phyloP scores from a whole-genome alignment of 2,888 invertebrate genomes.

The Nephrotoma guestfalica region DNA sequence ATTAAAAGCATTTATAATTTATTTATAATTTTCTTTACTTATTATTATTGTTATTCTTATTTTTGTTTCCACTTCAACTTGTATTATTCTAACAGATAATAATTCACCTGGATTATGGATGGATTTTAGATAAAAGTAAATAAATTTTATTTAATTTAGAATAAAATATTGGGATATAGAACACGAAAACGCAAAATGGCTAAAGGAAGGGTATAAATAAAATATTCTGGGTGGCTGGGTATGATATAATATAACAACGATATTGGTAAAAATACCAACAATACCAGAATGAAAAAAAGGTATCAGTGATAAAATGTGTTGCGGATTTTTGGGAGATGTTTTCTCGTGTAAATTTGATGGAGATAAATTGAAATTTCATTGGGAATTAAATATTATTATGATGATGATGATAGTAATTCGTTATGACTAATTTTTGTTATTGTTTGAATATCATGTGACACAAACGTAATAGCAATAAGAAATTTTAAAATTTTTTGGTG shows the following conservation, averaged over 20 bases:
- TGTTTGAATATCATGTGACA: no score
- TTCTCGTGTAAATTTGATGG: background rate
- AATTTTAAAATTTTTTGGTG: no score
- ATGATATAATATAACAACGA: background rate
- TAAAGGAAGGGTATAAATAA: background rate
- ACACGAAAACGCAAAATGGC: background rate
- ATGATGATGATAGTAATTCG: background rate
- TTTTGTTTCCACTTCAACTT: background rate
- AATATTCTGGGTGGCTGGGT: background rate
- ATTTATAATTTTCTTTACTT: background rate
- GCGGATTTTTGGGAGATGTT: background rate
- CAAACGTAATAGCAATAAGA: no score
- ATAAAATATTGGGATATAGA: background rate
- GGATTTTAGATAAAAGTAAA: background rate
- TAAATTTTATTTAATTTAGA: background rate
- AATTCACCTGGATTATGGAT: background rate
- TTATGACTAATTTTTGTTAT: background rate
- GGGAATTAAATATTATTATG: background rate
- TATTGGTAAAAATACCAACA: background rate
- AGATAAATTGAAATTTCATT: background rate
- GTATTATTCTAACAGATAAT: background rate
- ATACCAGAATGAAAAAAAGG: background rate
- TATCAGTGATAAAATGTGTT: background rate
- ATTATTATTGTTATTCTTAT: background rate
- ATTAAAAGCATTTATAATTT: background rate